phyloP scores from a whole-genome alignment of 1,140 invertebrate genomes.

The Muscidifurax raptorellus region DNA sequence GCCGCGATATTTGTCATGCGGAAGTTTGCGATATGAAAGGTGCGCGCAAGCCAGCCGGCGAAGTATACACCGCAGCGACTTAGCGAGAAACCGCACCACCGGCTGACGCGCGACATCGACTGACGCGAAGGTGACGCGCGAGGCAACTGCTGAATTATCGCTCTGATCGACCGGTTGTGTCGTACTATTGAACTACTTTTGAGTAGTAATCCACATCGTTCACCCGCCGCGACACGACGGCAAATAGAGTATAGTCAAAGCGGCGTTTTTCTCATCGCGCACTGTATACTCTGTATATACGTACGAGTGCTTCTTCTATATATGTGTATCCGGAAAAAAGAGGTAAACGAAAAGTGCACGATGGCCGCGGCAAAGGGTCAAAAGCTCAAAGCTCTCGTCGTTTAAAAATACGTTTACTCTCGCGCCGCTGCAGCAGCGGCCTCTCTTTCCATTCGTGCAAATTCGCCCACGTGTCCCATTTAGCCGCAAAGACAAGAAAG shows the following conservation, averaged over 20 bases:
- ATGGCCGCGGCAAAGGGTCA: background rate
- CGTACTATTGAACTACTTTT: too few relatives aligned
- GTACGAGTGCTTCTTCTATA: too few relatives aligned
- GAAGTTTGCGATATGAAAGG: constrained; percentile 5
- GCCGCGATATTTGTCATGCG: background rate
- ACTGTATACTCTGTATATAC: too few relatives aligned
- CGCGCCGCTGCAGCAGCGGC: background rate
- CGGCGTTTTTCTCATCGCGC: too few relatives aligned
- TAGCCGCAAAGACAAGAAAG: background rate
- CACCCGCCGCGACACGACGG: too few relatives aligned
- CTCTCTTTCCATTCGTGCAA: background rate
- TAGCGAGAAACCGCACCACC: background rate
- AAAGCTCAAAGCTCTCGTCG: background rate
- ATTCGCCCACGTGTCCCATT: background rate
- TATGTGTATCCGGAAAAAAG: too few relatives aligned
- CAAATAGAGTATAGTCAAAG: too few relatives aligned
- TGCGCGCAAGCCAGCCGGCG: background rate
- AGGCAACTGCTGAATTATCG: background rate
- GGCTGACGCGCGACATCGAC: background rate
- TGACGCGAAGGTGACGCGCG: background rate
- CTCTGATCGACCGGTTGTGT: too few relatives aligned
- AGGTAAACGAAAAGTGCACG: background rate
- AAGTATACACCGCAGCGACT: background rate
- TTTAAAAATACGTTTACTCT: background rate
- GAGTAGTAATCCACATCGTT: too few relatives aligned